Base-by-base conservation (phyloP, 1,140 invertebrate genomes). In the Drosophila kohkoa region DNA sequence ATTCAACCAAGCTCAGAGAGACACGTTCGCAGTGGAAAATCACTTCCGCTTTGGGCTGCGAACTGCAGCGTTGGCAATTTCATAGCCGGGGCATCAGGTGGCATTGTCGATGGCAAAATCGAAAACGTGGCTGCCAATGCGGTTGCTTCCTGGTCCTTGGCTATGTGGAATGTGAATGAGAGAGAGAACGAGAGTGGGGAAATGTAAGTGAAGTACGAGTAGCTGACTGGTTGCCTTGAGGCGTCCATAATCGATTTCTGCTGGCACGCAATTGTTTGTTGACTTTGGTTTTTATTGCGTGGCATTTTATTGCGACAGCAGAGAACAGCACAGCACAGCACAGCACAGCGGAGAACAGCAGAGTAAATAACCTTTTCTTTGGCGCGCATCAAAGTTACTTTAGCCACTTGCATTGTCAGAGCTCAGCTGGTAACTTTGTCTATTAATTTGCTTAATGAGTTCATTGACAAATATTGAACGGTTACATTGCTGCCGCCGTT, bases 211-310 rank as follows among this genome's bases (percentile, higher is more conserved):
- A 20, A 49, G 48, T 11, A 5, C 15, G 55, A 28, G 10, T 38
- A 8, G 32, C 54, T 57, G 32, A 35, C 20, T 58, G 46, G 15
- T 16, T 16, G 16, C 49, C 68, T 60, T 46, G 74, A 66, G 68
- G 68, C 68, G 60, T 63, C 66, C 60, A 75, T 75, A 69, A 78
- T 75, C 66, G 76, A 75, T 79, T 75, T 76, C 68, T 65, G 54
- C 41, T 57, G 46, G 48, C 68, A 51, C 74, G 73, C 69, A 81
- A 88, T 77, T 83, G 87, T 87, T 90, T 90, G 87, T 90, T 90
- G 87, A 90, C 87, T 90, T 90, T 90, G 87, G 81, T 90, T 89
- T 90, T 90, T 90, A 90, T 90, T 87, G 87, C 82, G 79, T 90
- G 83, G 69, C 83, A 82, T 88, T 87, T 87, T 87, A 88, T 82